Percentiles rank a stretch among this genome's conserved stretches.
These are phyloP conservation scores for Trichogramma dendrolimi DNA, from an alignment of 2,888 invertebrate species.

Conservation along the genomic window DNA sequence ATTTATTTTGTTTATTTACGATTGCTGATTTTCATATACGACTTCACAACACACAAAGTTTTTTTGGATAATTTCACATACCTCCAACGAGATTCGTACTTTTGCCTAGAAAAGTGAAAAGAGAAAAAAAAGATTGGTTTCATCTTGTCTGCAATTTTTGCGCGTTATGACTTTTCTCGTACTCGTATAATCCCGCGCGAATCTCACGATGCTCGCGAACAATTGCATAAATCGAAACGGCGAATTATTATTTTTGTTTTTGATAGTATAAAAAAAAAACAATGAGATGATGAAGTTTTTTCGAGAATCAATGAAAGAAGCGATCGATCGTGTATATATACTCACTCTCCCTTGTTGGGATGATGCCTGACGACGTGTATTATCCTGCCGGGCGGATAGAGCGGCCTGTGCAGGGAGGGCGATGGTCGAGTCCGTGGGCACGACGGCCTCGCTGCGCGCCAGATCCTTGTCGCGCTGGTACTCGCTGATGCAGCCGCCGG, in stretches of 20 bases:
- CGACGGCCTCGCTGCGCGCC: slow-evolving; percentile 61
- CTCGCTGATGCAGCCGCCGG: slow-evolving; percentile 63
- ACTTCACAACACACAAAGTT: not conserved
- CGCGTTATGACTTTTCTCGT: slow-evolving; percentile 3
- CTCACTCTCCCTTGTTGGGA: slow-evolving; percentile 54
- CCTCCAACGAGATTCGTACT: slow-evolving; percentile 75
- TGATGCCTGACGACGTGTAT: slow-evolving; percentile 84
- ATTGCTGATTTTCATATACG: not conserved
- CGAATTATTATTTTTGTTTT: not conserved
- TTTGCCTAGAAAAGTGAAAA: slow-evolving; percentile 61
- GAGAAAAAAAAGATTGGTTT: slow-evolving; percentile 25
- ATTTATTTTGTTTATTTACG: too few species aligned
- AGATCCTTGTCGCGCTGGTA: slow-evolving; percentile 64
- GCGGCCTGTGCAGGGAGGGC: slow-evolving; percentile 75
- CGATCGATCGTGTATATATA: slow-evolving; percentile 7
- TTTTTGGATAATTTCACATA: slow-evolving; percentile 52
- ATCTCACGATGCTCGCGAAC: too few species aligned
- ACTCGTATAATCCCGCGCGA: too few species aligned
- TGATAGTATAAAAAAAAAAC: not conserved
- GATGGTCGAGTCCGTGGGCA: slow-evolving; percentile 69
- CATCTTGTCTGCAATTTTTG: not conserved
- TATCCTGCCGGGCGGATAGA: slow-evolving; percentile 81
- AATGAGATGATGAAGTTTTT: not conserved
- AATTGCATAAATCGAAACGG: not conserved
- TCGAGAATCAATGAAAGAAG: not conserved